A percentile compares a stretch with the other conserved stretches of the same genome.
These are phyloP conservation scores for Drosophila histrio DNA, from an alignment of 2,888 invertebrate species.

Conservation along the genomic window DNA sequence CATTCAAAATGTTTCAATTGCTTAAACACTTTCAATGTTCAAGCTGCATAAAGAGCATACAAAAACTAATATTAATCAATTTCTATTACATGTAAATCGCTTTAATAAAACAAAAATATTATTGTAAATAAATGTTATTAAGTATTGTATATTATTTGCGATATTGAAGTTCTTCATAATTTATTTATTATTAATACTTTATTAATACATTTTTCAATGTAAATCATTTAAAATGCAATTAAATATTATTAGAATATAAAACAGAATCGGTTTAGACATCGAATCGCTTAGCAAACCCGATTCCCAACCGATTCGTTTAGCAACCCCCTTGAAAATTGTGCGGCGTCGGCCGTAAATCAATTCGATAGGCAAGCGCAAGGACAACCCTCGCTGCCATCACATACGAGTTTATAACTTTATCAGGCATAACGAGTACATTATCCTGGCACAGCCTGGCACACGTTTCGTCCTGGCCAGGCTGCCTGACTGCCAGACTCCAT, in stretches of 20 bases:
- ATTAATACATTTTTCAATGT: background rate
- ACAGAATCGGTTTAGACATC: background rate
- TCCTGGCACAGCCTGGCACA: slow-evolving; percentile 76
- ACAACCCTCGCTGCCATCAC: slow-evolving; percentile 55
- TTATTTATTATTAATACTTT: no score
- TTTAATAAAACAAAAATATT: no score
- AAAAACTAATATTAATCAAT: background rate
- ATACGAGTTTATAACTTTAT: slow-evolving; percentile 82
- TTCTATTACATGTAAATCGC: no score
- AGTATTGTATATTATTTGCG: no score
- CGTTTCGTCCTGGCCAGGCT: slow-evolving; percentile 36
- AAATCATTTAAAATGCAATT: background rate
- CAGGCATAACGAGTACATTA: slow-evolving; percentile 82
- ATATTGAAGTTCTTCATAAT: no score
- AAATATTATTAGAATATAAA: background rate
- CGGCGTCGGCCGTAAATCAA: slow-evolving; percentile 69
- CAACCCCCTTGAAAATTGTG: slow-evolving; percentile 48
- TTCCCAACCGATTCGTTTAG: slow-evolving; percentile 6
- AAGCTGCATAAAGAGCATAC: background rate
- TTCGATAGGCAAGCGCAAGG: slow-evolving; percentile 50
- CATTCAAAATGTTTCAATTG: background rate
- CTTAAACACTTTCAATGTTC: background rate
- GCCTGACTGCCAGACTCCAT: slow-evolving; percentile 1
- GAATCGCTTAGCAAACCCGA: background rate
- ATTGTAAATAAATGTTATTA: no score